Evolutionary conservation across 1,140 invertebrate species (phyloP).

Genomic region (Euglossa dilemma): DNA sequence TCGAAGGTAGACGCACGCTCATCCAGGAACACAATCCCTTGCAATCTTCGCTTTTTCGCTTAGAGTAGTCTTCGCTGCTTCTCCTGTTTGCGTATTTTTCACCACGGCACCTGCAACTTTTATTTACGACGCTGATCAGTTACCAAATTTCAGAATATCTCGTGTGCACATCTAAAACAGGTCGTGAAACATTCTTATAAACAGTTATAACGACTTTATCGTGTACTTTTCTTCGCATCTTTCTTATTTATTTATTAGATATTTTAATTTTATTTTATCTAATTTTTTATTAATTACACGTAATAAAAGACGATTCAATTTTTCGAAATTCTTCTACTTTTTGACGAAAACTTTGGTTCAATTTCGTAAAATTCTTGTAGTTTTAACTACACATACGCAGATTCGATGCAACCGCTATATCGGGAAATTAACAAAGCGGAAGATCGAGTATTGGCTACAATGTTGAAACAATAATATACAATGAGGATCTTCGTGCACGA

Average conservation of each 20-base stretch:
- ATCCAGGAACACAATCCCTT: slow-evolving; percentile 3
- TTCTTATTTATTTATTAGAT: too few species aligned
- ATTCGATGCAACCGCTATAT: too few species aligned
- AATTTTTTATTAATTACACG: background rate
- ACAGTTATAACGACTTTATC: background rate
- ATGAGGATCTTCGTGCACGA: too few species aligned
- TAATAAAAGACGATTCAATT: background rate
- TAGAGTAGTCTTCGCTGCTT: background rate
- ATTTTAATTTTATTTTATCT: too few species aligned
- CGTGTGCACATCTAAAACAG: too few species aligned
- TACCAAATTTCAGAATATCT: background rate
- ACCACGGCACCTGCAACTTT: slow-evolving; percentile 1
- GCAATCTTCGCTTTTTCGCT: background rate
- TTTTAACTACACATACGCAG: background rate
- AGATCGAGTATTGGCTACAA: too few species aligned
- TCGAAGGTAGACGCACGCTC: background rate
- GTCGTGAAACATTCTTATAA: background rate
- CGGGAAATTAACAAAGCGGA: too few species aligned
- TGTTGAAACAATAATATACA: too few species aligned
- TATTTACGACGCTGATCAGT: background rate
- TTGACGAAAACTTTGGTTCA: background rate
- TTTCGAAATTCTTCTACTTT: background rate
- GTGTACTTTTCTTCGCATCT: background rate
- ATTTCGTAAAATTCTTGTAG: background rate
- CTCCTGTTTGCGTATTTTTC: background rate